A percentile compares a stretch with the other conserved stretches of the same genome.
phyloP scores from a whole-genome alignment of 2,797 vertebrate species.

The Pelodytes ibericus region DNA sequence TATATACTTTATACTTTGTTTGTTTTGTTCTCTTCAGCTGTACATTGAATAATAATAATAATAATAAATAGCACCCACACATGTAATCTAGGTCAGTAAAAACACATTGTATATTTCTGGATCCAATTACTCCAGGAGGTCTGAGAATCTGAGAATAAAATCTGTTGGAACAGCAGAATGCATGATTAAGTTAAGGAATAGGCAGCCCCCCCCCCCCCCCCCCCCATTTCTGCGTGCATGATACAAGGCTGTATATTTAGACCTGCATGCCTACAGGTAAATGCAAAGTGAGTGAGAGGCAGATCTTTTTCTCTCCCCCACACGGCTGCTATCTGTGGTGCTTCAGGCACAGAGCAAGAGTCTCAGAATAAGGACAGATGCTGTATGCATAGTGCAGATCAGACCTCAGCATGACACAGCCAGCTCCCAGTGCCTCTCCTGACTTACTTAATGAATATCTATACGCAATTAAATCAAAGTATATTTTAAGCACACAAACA shows the following conservation, averaged over 20 bases:
- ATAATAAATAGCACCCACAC: constrained; percentile 58
- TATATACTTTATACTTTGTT: too few relatives aligned
- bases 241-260: constrained; percentile 12
- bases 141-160: constrained; percentile 12
- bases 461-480: too few relatives aligned
- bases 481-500: too few relatives aligned
- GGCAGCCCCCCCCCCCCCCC: too few relatives aligned
- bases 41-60: constrained; percentile 60
- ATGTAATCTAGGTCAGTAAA: constrained; percentile 62
- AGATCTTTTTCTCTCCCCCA: background rate
- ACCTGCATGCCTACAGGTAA: background rate
- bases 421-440: too few relatives aligned
- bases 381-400: too few relatives aligned
- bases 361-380: background rate
- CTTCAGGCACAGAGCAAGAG: background rate
- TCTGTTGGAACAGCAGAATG: constrained; percentile 24
- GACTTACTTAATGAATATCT: too few relatives aligned
- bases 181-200: constrained; percentile 14
- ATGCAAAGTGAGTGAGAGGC: background rate
- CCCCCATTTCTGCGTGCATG: background rate
- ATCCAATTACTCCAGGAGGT: constrained; percentile 33
- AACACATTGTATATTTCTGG: constrained; percentile 60
- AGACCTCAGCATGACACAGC: too few relatives aligned
- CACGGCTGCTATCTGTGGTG: background rate
- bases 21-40: constrained; percentile 64